Conservation (phyloP, 2,888 invertebrate genomes). For the Stenodera caucasica region DNA sequence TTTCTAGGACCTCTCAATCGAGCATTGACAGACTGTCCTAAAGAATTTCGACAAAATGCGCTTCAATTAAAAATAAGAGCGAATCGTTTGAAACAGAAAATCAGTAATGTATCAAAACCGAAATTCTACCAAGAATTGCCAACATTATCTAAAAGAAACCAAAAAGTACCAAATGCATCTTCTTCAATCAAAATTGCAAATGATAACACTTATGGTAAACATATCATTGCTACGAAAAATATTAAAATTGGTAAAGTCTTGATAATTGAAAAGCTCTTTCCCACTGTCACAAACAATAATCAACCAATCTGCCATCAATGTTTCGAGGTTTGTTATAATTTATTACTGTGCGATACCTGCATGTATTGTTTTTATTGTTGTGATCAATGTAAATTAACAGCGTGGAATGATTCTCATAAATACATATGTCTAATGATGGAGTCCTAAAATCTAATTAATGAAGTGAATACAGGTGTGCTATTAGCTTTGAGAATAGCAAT, state of each 20-base stretch:
- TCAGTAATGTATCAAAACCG: not conserved
- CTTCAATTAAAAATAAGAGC: conserved; percentile 54
- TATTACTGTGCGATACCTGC: conserved; percentile 66
- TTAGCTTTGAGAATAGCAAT: conserved; percentile 65
- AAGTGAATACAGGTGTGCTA: conserved; percentile 41
- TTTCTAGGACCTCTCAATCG: too few relatives aligned
- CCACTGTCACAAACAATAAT: conserved; percentile 56
- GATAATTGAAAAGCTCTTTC: conserved; percentile 74
- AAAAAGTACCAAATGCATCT: too few relatives aligned
- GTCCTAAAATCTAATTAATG: conserved; percentile 31
- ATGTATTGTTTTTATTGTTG: conserved; percentile 67
- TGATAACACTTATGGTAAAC: conserved; percentile 65
- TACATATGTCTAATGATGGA: conserved; percentile 72
- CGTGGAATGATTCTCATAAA: conserved; percentile 70
- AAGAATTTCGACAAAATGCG: conserved; percentile 36
- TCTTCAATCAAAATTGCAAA: conserved; percentile 59
- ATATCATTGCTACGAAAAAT: conserved; percentile 66
- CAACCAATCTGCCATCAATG: conserved; percentile 70
- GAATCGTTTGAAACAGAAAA: conserved; percentile 14
- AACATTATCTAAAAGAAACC: not conserved
- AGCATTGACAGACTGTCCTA: too few relatives aligned
- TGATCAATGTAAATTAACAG: conserved; percentile 62
- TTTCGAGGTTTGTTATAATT: conserved; percentile 59
- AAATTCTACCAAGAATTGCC: not conserved
- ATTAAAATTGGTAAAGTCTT: conserved; percentile 74